Evolutionary conservation across 2,888 invertebrate genomes (phyloP), one percentile per base, ranked within the genome.

Genomic region (Cactoblastis cactorum): DNA sequence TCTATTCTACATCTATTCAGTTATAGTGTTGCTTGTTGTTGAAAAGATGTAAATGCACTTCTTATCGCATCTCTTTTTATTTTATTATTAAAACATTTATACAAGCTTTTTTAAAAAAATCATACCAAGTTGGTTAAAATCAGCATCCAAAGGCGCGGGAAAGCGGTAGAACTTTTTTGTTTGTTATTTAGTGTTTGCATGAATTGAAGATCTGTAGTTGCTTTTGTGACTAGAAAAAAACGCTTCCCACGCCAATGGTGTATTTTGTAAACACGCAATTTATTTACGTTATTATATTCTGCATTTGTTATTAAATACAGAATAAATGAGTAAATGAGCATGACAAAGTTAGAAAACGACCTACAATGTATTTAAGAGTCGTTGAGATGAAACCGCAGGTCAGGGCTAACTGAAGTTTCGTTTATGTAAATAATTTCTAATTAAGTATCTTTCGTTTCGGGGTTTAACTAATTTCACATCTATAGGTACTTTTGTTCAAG

Each of bases 361-460:
- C 28, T 9, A 28, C 28, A 28, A 8, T 28, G 9, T 8, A 28
- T 9, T 6, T 4, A 28, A 6, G 28, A 28, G 28, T 28, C 28
- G 28, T 1, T 28, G 28, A 9, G 28, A 28, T 6, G 28, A 28
- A 28, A 28, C 9, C 28, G 8, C 28, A 28, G 28, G 28, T 28
- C 28, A 28, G 28, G 28, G 28, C 28, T 9, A 28, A 28, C 28
- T 28, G 28, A 28, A 28, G 9, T 6, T 28, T 28, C 28, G 28
- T 1, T 28, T 6, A 28, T 53, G 50, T 50, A 51, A 22, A 45
- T 41, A 28, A 1, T 28, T 28, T 28, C 28, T 28, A 28, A 22
- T 3, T 22, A 22, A 5, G 22, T 28, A 28, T 28, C 28, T 28
- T 28, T 28, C 28, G 8, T 9, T 9, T 28, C 9, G 28, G 14